Evolutionary conservation across 1,140 invertebrate genomes (phyloP), one percentile per base, ranked within the genome.

Genomic region (Drosophila sturtevanti): DNA sequence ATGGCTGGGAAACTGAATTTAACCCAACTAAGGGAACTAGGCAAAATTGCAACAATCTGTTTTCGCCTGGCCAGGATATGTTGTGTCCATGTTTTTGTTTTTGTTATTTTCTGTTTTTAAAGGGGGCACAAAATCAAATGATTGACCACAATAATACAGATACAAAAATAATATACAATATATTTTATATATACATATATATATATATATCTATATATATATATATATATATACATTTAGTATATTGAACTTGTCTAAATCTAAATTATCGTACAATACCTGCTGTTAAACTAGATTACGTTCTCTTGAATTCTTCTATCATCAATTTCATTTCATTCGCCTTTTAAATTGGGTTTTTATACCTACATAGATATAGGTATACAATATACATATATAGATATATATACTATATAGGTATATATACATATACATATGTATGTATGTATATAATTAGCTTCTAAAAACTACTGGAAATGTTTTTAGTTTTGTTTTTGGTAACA

Each of bases 1-100:
- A 67, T 51, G 72, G 66, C 35, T 31, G 55, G 66, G 81, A 85
- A 81, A 85, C 81, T 85, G 81, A 85, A 87, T 85, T 85, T 78
- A 69, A 85, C 24, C 81, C 81, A 79, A 81, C 82, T 85, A 85
- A 85, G 81, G 81, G 81, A 85, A 87, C 82, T 85, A 81, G 81
- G 81, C 78, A 81, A 87, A 85, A 87, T 85, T 62, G 68, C 72
- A 80, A 81, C 77, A 81, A 62, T 80, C 72, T 81, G 78, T 81
- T 76, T 72, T 66, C 60, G 51, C 68, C 82, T 67, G 74, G 21
- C 65, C 74, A 22, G 24, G 78, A 48, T 48, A 54, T 58, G 31
- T 38, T 51, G 67, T 35, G 75, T 68, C 65, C 72, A 70, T 63
- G 59, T 38, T 31, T 27, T 24, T 21, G 12, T 54, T 35, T 55